Evolutionary conservation across 2,797 vertebrate genomes (phyloP).

Genomic region (Sebastes variabilis): DNA sequence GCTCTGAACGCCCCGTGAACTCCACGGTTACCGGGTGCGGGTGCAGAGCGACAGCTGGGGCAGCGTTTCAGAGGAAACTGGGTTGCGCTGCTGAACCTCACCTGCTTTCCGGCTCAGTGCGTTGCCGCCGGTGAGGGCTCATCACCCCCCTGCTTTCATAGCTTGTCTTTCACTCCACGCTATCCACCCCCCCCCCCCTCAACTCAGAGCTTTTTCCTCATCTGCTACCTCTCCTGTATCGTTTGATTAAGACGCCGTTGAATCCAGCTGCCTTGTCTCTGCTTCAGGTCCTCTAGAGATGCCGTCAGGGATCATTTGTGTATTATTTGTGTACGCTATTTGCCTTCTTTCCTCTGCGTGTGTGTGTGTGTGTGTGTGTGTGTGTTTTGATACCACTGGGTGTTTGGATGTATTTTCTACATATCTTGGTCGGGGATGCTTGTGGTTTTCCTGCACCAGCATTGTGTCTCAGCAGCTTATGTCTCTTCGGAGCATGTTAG

Average conservation of each 20-base stretch:
- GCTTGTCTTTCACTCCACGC: constrained; percentile 32
- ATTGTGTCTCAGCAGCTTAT: constrained; percentile 32
- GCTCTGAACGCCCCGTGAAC: constrained; percentile 47
- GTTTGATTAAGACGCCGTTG: constrained; percentile 61
- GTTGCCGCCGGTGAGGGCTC: constrained; percentile 24
- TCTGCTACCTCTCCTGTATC: constrained; percentile 46
- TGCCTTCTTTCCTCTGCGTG: background rate
- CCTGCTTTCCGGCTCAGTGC: constrained; percentile 51
- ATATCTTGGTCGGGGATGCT: constrained; percentile 13
- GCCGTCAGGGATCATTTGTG: constrained; percentile 47
- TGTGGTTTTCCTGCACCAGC: constrained; percentile 21
- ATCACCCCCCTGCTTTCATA: constrained; percentile 31
- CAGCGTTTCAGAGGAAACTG: constrained; percentile 43
- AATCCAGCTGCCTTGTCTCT: constrained; percentile 49
- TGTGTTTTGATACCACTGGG: constrained; percentile 14
- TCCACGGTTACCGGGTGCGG: constrained; percentile 23
- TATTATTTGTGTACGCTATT: constrained; percentile 13
- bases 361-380: background rate
- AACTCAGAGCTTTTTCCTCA: constrained; percentile 32
- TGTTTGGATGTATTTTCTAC: constrained; percentile 36
- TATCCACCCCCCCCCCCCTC: background rate
- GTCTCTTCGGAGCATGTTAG: constrained; percentile 22
- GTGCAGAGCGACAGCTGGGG: constrained; percentile 24
- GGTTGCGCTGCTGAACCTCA: constrained; percentile 48
- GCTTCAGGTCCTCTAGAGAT: constrained; percentile 46